These are phyloP conservation scores for Fissipunctia ypsillon DNA, from an alignment of 2,888 invertebrate genomes.

Conservation along the genomic window DNA sequence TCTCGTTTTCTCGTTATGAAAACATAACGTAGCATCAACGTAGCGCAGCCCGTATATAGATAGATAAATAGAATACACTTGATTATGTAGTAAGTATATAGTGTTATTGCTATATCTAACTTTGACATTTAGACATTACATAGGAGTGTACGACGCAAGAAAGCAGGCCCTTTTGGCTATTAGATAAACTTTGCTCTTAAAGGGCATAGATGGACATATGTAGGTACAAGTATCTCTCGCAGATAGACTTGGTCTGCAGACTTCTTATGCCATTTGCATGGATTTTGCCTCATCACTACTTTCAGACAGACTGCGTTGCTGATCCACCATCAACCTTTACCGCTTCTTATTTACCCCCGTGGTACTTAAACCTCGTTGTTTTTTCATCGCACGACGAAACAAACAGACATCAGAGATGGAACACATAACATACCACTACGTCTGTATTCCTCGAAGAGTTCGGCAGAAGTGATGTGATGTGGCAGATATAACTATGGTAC, in stretches of 20 bases:
- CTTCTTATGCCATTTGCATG: background rate
- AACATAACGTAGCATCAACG: too few relatives aligned
- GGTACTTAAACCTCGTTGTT: background rate
- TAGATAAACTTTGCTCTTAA: too few relatives aligned
- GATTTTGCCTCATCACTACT: background rate
- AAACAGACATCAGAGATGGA: background rate
- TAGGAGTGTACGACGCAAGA: background rate
- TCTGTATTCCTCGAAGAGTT: background rate
- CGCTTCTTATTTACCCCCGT: background rate
- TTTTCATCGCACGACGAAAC: too few relatives aligned
- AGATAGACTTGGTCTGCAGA: background rate
- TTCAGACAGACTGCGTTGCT: background rate
- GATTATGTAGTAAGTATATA: too few relatives aligned
- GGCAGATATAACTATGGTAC: background rate
- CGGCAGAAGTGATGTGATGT: background rate
- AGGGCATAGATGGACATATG: too few relatives aligned
- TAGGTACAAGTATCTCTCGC: too few relatives aligned
- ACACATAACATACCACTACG: background rate
- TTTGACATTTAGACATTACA: too few relatives aligned
- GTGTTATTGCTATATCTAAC: too few relatives aligned
- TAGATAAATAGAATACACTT: too few relatives aligned
- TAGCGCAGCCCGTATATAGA: too few relatives aligned
- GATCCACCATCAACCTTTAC: background rate
- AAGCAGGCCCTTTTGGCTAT: too few relatives aligned
- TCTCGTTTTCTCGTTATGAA: too few relatives aligned